Base-by-base conservation (phyloP, 2,888 invertebrate species). In the Parnassius glacialis region DNA sequence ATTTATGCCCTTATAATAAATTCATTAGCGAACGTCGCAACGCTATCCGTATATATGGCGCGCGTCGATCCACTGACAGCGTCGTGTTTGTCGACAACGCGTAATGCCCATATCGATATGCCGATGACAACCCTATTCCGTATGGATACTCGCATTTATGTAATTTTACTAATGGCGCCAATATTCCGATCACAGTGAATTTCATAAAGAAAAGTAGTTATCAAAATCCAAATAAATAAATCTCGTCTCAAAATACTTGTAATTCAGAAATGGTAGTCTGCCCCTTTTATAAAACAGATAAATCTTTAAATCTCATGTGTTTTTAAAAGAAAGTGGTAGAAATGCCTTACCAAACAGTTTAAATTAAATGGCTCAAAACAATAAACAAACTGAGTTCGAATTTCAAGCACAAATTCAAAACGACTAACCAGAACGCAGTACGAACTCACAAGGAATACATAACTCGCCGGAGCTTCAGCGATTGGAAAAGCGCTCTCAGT, bases 1-100 rank as follows among this genome's bases (percentile, higher is more conserved):
- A 90, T 90, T 90, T 90, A 89, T 90, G 87, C 81, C 80, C 84
- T 87, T 88, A 90, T 90, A 90, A 90, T 91, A 90, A 90, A 91
- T 91, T 91, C 89, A 90, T 90, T 91, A 91, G 85, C 73, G 69
- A 64, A 73, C 74, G 74, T 74, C 71, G 74, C 73, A 71, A 69
- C 72, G 54, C 67, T 64, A 63, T 64, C 68, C 64, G 68, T 71
- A 70, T 70, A 68, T 73, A 71, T 68, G 62, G 67, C 67, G 67
- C 67, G 54, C 61, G 69, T 68, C 69, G 67, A 62, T 63, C 62
- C 67, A 67, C 68, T 74, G 76, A 75, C 77, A 75, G 69, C 65
- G 71, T n/a, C 68, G 59, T 62, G 70, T 69, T 69, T 68, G 66
- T 65, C 64, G 67, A 67, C 68, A 72, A 73, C 74, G 75, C 74